These are phyloP conservation scores for Hirudo medicinalis DNA, from an alignment of 1,140 invertebrate species.

Conservation along the genomic window DNA sequence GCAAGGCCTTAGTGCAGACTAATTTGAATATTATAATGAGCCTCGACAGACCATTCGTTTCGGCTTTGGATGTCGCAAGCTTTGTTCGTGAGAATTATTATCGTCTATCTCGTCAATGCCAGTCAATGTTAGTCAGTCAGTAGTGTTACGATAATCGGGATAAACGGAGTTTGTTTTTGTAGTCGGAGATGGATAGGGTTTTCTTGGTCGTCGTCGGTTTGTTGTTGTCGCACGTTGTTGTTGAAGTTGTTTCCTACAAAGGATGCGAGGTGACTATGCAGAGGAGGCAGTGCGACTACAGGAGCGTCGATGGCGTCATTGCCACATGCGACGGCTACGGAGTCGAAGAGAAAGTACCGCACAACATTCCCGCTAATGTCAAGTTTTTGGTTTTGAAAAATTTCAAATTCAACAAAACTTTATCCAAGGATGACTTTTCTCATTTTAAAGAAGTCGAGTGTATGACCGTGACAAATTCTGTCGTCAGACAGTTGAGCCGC, in stretches of 20 bases:
- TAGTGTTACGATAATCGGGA: not conserved
- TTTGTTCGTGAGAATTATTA: conserved; percentile 1
- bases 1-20: too few relatives aligned
- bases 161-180: not conserved
- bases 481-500: not conserved
- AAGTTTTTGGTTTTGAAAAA: not conserved
- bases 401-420: conserved; percentile 2
- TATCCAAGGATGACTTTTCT: not conserved
- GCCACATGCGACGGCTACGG: not conserved
- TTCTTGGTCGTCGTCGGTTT: not conserved
- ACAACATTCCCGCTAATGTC: conserved; percentile 2
- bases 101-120: not conserved
- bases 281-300: not conserved
- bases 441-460: not conserved
- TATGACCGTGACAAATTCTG: not conserved
- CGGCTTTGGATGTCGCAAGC: too few relatives aligned
- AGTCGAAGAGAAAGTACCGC: not conserved
- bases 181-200: not conserved
- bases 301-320: not conserved
- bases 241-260: not conserved
- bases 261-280: not conserved
- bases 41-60: too few relatives aligned
- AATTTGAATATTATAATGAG: too few relatives aligned
- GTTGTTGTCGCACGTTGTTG: not conserved
- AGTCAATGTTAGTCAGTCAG: not conserved